Conservation (phyloP, 2,888 invertebrate species). For the Philonicus albiceps region DNA sequence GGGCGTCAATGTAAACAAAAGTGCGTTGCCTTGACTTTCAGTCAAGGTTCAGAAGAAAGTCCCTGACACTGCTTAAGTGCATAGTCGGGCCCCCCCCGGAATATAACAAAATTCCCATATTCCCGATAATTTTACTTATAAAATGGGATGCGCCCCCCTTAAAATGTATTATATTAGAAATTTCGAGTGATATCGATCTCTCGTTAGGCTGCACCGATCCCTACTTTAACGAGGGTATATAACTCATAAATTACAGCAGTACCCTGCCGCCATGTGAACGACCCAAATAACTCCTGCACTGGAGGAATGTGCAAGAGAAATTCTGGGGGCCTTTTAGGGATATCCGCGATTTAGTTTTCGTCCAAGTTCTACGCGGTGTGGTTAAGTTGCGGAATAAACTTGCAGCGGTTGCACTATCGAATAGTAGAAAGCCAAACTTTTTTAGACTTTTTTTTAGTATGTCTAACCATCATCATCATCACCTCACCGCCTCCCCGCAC, state of each 20-base stretch:
- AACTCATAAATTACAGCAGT: constrained; percentile 23
- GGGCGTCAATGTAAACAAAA: constrained; percentile 11
- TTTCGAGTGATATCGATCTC: background rate
- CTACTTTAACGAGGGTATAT: background rate
- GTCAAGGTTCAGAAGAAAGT: background rate
- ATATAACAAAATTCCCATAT: constrained; percentile 14
- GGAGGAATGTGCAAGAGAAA: constrained; percentile 20
- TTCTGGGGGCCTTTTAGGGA: background rate
- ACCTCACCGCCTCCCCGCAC: constrained; percentile 57
- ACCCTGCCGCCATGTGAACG: constrained; percentile 58
- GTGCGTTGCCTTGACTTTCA: constrained; percentile 25
- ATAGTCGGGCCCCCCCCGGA: background rate
- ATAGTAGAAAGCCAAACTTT: background rate
- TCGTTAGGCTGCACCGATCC: constrained; percentile 5
- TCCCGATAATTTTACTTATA: background rate
- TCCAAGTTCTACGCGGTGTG: background rate
- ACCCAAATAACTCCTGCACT: constrained; percentile 57
- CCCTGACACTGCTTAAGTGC: background rate
- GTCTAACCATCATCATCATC: constrained; percentile 53
- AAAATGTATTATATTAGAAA: background rate
- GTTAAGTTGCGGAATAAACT: background rate
- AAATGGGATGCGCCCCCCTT: background rate
- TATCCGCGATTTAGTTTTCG: constrained; percentile 18
- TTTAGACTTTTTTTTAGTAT: constrained; percentile 48
- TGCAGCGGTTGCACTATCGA: background rate